Percentiles rank a stretch among this genome's conserved stretches.
Evolutionary conservation across 2,888 invertebrate genomes (phyloP).

Genomic region (Latrodectus hesperus): DNA sequence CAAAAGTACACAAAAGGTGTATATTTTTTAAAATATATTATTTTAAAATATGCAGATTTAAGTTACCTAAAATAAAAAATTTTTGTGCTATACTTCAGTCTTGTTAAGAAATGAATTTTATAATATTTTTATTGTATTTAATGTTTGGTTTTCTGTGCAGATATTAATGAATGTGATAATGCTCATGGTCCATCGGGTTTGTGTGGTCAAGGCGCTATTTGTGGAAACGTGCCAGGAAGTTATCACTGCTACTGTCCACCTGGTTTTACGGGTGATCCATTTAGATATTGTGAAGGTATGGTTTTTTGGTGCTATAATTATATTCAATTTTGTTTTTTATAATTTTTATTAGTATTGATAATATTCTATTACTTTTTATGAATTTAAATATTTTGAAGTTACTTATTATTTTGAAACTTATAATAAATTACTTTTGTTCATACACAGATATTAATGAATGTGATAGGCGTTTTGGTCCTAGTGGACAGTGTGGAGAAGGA

Average conservation of each 20-base stretch:
- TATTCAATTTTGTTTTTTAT: background rate
- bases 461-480: conserved; percentile 75
- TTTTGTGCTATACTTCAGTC: background rate
- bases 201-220: conserved; percentile 88
- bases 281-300: conserved; percentile 75
- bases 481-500: conserved; percentile 85
- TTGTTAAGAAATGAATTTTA: background rate
- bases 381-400: too few relatives aligned
- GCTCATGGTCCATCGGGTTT: conserved; percentile 85
- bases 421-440: background rate
- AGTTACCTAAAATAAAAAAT: background rate
- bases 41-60: background rate
- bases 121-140: background rate
- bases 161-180: conserved; percentile 92
- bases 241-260: conserved; percentile 88
- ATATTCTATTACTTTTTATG: background rate
- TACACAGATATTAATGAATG: conserved; percentile 87
- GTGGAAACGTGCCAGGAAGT: conserved; percentile 86
- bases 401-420: too few relatives aligned
- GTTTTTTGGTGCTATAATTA: background rate
- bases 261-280: conserved; percentile 90
- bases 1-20: background rate
- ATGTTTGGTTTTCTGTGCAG: conserved; percentile 75
- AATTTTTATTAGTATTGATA: background rate
- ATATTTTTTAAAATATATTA: background rate